These are phyloP conservation scores for Atrichornis clamosus DNA, from an alignment of 2,113 vertebrate genomes.

Conservation along the genomic window DNA sequence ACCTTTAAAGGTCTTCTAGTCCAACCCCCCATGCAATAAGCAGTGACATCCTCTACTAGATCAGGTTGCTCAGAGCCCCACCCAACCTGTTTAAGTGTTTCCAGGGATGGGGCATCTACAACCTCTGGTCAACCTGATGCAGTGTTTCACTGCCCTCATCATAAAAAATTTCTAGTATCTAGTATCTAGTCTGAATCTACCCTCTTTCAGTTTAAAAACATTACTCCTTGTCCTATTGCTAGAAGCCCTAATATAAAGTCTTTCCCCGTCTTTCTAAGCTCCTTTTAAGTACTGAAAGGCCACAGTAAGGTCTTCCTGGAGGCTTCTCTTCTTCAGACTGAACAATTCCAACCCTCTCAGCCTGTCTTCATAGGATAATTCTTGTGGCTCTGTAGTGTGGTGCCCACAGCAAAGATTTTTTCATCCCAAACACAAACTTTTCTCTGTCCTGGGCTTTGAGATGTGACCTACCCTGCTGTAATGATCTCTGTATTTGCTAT, in stretches of 20 bases:
- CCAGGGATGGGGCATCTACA: background rate
- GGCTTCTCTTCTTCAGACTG: background rate
- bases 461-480: background rate
- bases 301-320: background rate
- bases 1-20: background rate
- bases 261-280: background rate
- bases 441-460: background rate
- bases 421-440: background rate
- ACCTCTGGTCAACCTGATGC: background rate
- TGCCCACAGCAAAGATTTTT: background rate
- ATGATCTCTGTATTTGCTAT: background rate
- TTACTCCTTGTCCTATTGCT: background rate
- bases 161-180: background rate
- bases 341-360: background rate
- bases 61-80: background rate
- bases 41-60: background rate
- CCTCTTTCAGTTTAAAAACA: background rate
- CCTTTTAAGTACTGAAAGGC: background rate
- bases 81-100: background rate
- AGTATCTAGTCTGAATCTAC: background rate
- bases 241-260: background rate
- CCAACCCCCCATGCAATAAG: background rate
- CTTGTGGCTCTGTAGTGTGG: background rate
- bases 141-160: background rate
- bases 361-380: background rate